phyloP scores from a whole-genome alignment of 2,113 vertebrate genomes.

The Salminus brasiliensis region DNA sequence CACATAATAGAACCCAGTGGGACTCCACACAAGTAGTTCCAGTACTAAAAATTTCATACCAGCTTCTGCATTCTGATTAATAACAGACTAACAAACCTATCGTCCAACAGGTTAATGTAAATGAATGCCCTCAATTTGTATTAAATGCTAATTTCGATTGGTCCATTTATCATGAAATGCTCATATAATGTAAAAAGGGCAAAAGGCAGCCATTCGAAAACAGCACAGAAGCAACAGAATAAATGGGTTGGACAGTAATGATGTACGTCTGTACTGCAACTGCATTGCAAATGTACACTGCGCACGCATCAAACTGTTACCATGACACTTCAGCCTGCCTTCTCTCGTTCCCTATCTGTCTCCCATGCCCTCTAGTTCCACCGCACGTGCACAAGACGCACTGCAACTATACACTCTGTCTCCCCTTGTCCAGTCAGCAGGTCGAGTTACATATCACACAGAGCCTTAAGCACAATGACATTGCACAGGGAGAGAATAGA shows the following conservation, averaged over 20 bases:
- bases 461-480: slow-evolving; percentile 62
- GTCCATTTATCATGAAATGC: background rate
- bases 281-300: slow-evolving; percentile 1
- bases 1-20: too few species aligned
- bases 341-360: background rate
- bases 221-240: too few species aligned
- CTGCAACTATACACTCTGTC: slow-evolving; percentile 38
- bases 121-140: too few species aligned
- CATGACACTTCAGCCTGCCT: background rate
- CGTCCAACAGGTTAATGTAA: too few species aligned
- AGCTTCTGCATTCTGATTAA: too few species aligned
- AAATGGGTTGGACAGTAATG: background rate
- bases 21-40: too few species aligned
- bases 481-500: slow-evolving; percentile 69
- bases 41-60: too few species aligned
- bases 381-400: slow-evolving; percentile 37
- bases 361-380: background rate
- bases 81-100: too few species aligned
- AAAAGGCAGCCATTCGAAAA: too few species aligned
- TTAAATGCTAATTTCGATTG: background rate
- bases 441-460: slow-evolving; percentile 57
- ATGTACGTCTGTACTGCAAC: background rate
- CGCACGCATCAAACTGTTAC: background rate
- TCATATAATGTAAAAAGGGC: too few species aligned
- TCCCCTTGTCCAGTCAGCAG: slow-evolving; percentile 70